Base-by-base conservation (phyloP, 2,113 vertebrate species). In the Albula goreensis region DNA sequence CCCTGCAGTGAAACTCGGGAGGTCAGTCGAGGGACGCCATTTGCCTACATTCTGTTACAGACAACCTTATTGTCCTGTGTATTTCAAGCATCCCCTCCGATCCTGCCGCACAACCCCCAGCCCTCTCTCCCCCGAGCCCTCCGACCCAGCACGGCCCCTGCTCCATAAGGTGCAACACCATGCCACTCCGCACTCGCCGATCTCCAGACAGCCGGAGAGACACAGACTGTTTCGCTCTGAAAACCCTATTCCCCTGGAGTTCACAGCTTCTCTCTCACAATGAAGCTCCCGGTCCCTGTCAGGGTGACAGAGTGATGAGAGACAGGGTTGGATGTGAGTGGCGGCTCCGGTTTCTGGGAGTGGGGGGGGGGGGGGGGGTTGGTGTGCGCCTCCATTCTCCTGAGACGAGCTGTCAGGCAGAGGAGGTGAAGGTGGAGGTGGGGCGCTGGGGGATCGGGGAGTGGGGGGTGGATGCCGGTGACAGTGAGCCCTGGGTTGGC, bases 321-420 rank as follows among this genome's bases (percentile, higher is more conserved):
- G 60, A 48, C 0, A 52, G 60, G 80, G 85, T 85, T 77, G 49
- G 83, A 81, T 82, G 84, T 74, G 22, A 74, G 70, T 5, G 70
- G 22, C 31, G 70, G n/a, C 60, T 63, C 60, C 17, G 91, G 88
- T 56, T 12, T 90, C 86, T 78, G 91, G 63, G 4, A 19, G 50
- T n/a, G 87, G 85, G 90, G 90, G 85, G 84, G 66, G 79, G 5
- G n/a, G 51, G 6, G n/a, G 15, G 79, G 82, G 22, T 85, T 88
- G 85, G 87, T 91, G 81, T 91, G 31, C 31, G 31, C 31, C 90
- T 86, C 89, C 89, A 77, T 81, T 84, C 88, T 91, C 81, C 89
- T 81, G 87, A 88, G 91, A 93, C 9, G 52, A 88, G 86, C 86
- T 90, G 91, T 91, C 88, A 91, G 90, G 91, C 53, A 56, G 91